Percentiles rank a stretch among this genome's conserved stretches.
These are phyloP conservation scores for Melikaiella ostensackeni DNA, from an alignment of 2,888 invertebrate species.

Conservation along the genomic window DNA sequence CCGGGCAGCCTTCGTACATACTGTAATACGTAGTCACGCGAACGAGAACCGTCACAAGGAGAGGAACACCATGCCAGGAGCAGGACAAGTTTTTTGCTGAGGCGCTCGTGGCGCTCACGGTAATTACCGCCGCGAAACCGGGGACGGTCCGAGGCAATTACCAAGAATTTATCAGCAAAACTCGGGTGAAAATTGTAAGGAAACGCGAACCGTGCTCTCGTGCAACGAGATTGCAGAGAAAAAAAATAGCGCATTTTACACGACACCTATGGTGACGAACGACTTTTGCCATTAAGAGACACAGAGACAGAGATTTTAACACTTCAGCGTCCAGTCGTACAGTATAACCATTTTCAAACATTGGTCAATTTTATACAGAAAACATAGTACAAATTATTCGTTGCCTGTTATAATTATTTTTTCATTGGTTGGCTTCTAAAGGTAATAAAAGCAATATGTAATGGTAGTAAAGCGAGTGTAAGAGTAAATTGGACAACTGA, in stretches of 20 bases:
- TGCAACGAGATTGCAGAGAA: not conserved
- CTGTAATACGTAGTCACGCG: conserved; percentile 70
- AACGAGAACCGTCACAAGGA: conserved; percentile 59
- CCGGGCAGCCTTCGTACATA: conserved; percentile 57
- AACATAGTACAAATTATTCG: too few relatives aligned
- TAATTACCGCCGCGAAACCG: conserved; percentile 63
- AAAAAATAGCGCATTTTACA: conserved; percentile 19
- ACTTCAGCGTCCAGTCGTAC: too few relatives aligned
- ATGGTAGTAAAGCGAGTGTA: too few relatives aligned
- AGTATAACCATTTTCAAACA: too few relatives aligned
- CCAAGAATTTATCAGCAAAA: conserved; percentile 36
- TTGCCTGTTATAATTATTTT: too few relatives aligned
- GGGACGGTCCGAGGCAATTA: conserved; percentile 37
- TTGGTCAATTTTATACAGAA: too few relatives aligned
- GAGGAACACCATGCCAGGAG: conserved; percentile 60
- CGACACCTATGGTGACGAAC: conserved; percentile 29
- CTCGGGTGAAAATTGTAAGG: conserved; percentile 32
- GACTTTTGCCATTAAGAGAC: not conserved
- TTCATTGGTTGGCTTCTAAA: too few relatives aligned
- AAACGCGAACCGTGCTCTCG: conserved; percentile 24
- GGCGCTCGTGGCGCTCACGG: conserved; percentile 58
- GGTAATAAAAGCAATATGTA: too few relatives aligned
- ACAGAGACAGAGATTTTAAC: too few relatives aligned
- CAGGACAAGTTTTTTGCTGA: conserved; percentile 60
- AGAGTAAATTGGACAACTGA: too few relatives aligned